Percentiles rank a stretch among this genome's conserved stretches.
phyloP scores from a whole-genome alignment of 2,797 vertebrate genomes.

The Acanthurus leucopareius region DNA sequence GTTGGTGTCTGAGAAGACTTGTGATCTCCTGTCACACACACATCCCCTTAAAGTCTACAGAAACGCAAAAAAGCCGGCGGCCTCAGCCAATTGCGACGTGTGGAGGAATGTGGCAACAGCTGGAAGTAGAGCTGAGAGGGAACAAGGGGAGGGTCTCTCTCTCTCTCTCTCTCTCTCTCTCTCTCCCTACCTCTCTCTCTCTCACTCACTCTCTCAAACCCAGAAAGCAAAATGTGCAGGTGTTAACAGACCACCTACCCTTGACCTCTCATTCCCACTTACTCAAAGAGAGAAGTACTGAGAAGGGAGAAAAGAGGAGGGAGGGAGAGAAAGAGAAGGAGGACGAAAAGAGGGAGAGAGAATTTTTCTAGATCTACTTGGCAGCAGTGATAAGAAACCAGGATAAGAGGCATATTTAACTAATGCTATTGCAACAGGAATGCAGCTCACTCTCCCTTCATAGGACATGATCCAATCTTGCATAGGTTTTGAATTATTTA shows the following conservation, averaged over 20 bases:
- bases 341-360: not conserved
- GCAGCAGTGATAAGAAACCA: constrained; percentile 53
- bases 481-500: constrained; percentile 6
- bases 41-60: constrained; percentile 24
- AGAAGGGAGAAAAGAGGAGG: not conserved
- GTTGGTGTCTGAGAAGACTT: constrained; percentile 7
- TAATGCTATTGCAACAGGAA: constrained; percentile 61
- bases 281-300: constrained; percentile 34
- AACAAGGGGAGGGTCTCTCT: constrained; percentile 69
- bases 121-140: constrained; percentile 68
- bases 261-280: constrained; percentile 63
- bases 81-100: constrained; percentile 61
- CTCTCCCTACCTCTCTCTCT: not conserved
- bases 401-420: constrained; percentile 44
- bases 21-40: constrained; percentile 30
- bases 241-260: constrained; percentile 69
- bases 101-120: constrained; percentile 77
- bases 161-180: constrained; percentile 34
- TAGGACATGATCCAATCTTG: constrained; percentile 29
- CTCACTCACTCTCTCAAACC: not conserved
- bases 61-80: constrained; percentile 35
- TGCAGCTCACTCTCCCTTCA: constrained; percentile 33
- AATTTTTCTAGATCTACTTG: constrained; percentile 41
- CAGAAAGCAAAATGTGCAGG: constrained; percentile 63
- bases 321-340: not conserved